Conservation (phyloP, 1,140 invertebrate genomes). For the Hyphantria cunea region DNA sequence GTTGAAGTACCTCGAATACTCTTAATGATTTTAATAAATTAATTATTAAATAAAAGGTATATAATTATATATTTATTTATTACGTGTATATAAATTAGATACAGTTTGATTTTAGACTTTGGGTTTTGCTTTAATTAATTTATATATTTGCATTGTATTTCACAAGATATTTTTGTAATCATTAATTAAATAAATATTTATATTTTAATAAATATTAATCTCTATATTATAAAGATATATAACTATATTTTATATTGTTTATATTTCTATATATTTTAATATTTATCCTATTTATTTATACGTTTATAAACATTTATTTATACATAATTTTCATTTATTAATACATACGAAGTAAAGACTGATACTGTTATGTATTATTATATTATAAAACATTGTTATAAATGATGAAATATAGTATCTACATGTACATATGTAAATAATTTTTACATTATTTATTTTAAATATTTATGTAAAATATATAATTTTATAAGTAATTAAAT, state of each 20-base stretch:
- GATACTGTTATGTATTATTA: constrained; percentile 25
- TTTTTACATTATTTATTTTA: constrained; percentile 57
- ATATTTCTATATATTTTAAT: constrained; percentile 31
- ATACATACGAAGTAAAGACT: constrained; percentile 22
- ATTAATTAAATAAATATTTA: background rate
- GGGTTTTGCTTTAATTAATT: constrained; percentile 63
- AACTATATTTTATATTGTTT: constrained; percentile 32
- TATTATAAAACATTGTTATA: constrained; percentile 18
- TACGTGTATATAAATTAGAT: constrained; percentile 8
- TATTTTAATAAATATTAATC: background rate
- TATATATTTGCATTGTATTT: constrained; percentile 23
- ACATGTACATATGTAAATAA: constrained; percentile 69
- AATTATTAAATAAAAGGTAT: constrained; percentile 13
- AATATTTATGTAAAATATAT: constrained; percentile 30
- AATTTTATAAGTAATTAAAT: constrained; percentile 12
- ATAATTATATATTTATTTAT: constrained; percentile 29
- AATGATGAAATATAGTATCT: constrained; percentile 33
- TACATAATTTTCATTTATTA: constrained; percentile 32
- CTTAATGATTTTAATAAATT: constrained; percentile 4
- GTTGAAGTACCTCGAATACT: no score
- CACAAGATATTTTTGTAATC: no score
- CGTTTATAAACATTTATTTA: constrained; percentile 36
- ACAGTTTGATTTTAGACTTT: constrained; percentile 49
- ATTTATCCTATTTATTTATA: background rate
- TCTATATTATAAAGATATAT: background rate